Base-by-base conservation (phyloP, 2,888 invertebrate genomes). In the Ecdyonurus torrentis region DNA sequence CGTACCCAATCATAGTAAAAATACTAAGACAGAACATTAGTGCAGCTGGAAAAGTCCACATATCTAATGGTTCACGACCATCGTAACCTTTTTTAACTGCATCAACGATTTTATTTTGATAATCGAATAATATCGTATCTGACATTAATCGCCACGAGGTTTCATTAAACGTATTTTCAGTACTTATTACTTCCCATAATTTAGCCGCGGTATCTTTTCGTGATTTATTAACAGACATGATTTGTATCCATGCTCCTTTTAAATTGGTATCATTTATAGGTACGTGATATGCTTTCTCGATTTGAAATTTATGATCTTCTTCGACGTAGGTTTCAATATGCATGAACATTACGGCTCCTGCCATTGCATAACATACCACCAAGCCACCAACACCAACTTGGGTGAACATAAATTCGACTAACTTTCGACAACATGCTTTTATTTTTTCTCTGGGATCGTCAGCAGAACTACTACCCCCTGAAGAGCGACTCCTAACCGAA, bases 1-100 rank as follows among this genome's bases (percentile, higher is more conserved):
- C 92, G 71, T 91, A 92, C 1, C 92, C 92, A 68, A 92, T 91
- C 92, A 92, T 92, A 2, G 92, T 91, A 71, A 92, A 91, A 3
- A 91, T 86, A 23, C 91, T 91, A 15, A 92, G 74, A 25, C 88
- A 91, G 72, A 88, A 93, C 91, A 92, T 92, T 2, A 92, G 74
- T 0, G 92, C 89, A 0, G 90, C 89, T 0, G 92, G 89, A 69
- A 91, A 91, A 0, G 87, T 86, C 92, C 92, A 93, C 63, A 86
- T 82, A 64, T 90, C 86, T 15, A 68, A 68, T 0, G 83, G 79
- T 1, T 81, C 79, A 23, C 84, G 75, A 1, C 87, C 88, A 70
- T 83, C 86, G 72, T 90, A 91, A 0, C 88, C 88, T 7, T 82
- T 81, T 61, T 84, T 83, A 62, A 87, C 81, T 1, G 82, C 80